phyloP scores from a whole-genome alignment of 2,113 vertebrate genomes.

The Amphiprion ocellaris region DNA sequence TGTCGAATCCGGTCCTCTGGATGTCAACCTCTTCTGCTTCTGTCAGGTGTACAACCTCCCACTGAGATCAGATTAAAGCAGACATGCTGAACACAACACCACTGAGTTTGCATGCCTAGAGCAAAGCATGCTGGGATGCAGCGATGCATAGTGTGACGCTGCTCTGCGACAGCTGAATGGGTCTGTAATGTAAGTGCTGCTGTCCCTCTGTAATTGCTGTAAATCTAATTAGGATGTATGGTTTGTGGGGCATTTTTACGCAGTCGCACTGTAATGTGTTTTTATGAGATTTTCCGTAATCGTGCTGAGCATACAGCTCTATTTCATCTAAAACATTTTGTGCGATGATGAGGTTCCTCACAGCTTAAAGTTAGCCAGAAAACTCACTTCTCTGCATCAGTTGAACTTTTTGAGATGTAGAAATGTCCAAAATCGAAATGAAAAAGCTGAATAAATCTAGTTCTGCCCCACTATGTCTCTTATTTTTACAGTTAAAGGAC shows the following conservation, averaged over 20 bases:
- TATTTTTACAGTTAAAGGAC: no score
- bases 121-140: constrained; percentile 73
- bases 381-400: no score
- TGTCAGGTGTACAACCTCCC: constrained; percentile 56
- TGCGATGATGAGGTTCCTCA: not conserved
- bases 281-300: constrained; percentile 78
- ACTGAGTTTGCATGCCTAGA: constrained; percentile 43
- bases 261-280: constrained; percentile 55
- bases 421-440: not conserved
- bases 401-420: not conserved
- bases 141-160: not conserved
- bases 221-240: constrained; percentile 73
- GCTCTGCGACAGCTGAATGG: constrained; percentile 49
- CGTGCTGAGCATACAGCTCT: constrained; percentile 29
- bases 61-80: constrained; percentile 64
- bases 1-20: not conserved
- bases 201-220: constrained; percentile 64
- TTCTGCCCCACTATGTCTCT: no score
- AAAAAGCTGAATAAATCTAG: no score
- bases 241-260: constrained; percentile 57
- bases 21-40: constrained; percentile 13
- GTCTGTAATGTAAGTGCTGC: constrained; percentile 52
- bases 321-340: constrained; percentile 7
- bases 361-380: not conserved
- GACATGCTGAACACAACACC: constrained; percentile 48